Evolutionary conservation across 2,113 vertebrate species (phyloP).

Genomic region (Carettochelys insculpta): DNA sequence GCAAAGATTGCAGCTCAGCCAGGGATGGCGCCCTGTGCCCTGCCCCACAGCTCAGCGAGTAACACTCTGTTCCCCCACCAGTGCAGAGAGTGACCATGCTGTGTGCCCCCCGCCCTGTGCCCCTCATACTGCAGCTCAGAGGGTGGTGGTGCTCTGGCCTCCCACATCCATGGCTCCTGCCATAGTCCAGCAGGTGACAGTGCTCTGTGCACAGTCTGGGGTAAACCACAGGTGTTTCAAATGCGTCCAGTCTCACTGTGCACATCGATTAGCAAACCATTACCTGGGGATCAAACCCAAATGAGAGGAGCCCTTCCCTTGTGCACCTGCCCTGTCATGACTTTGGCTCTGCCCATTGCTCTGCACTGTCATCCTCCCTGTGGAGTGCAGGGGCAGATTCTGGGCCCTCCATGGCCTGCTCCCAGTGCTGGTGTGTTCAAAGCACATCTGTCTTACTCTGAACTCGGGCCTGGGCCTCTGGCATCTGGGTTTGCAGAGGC

Average conservation of each 20-base stretch:
- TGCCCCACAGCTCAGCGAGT: background rate
- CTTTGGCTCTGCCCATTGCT: background rate
- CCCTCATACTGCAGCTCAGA: background rate
- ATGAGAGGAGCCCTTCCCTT: background rate
- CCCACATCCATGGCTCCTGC: background rate
- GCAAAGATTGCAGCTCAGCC: background rate
- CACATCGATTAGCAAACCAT: background rate
- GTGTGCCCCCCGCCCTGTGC: background rate
- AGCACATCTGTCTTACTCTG: background rate
- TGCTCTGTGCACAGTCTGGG: background rate
- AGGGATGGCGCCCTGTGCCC: background rate
- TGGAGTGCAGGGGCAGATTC: background rate
- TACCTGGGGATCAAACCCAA: background rate
- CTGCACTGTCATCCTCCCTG: background rate
- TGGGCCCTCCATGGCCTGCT: background rate
- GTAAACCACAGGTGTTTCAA: background rate
- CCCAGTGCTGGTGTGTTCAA: background rate
- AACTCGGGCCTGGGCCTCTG: background rate
- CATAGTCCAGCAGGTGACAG: background rate
- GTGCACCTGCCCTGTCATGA: background rate
- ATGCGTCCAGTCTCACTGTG: no score
- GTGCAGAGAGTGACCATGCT: no score
- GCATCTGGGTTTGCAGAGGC: background rate
- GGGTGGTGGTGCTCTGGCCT: background rate
- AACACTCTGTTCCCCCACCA: no score